Conservation (phyloP, 1,140 invertebrate species). For the Diplogasteroides magnus region DNA sequence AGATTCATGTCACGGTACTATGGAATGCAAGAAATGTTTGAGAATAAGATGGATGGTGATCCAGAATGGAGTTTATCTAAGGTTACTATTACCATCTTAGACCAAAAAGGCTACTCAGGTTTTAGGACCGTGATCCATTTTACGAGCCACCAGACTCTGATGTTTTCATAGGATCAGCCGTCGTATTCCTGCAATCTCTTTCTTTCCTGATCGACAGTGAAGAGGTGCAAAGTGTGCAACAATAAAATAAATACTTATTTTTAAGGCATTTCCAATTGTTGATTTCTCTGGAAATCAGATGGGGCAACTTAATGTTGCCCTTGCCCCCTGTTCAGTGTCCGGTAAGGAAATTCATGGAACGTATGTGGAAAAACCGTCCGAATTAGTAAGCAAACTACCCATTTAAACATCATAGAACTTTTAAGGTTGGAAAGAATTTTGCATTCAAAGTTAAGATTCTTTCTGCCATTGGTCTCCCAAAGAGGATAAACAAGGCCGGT, state of each 20-base stretch:
- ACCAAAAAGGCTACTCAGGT: conserved; percentile 12
- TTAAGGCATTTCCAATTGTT: conserved; percentile 18
- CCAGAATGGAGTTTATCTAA: conserved; percentile 61
- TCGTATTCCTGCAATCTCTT: conserved; percentile 63
- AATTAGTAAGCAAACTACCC: conserved; percentile 35
- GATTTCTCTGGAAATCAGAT: conserved; percentile 57
- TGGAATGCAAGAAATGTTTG: conserved; percentile 67
- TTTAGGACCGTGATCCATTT: conserved; percentile 65
- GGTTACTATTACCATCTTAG: conserved; percentile 42
- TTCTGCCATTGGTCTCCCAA: conserved; percentile 43
- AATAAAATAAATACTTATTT: background rate
- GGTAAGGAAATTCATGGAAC: conserved; percentile 55
- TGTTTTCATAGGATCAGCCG: conserved; percentile 63
- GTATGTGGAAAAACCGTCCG: conserved; percentile 39
- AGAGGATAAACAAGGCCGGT: conserved; percentile 40
- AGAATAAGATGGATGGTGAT: conserved; percentile 62
- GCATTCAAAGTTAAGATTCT: conserved; percentile 54
- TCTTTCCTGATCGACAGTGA: conserved; percentile 62
- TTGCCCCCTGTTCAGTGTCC: conserved; percentile 57
- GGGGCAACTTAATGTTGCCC: conserved; percentile 61
- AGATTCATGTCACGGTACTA: conserved; percentile 64
- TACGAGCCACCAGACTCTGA: conserved; percentile 62
- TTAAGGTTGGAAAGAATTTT: conserved; percentile 49
- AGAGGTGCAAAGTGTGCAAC: conserved; percentile 54
- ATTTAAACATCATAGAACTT: background rate